Evolutionary conservation across 2,797 vertebrate genomes (phyloP), one percentile per base, ranked within the genome.

Genomic region (Cetoscarus ocellatus): DNA sequence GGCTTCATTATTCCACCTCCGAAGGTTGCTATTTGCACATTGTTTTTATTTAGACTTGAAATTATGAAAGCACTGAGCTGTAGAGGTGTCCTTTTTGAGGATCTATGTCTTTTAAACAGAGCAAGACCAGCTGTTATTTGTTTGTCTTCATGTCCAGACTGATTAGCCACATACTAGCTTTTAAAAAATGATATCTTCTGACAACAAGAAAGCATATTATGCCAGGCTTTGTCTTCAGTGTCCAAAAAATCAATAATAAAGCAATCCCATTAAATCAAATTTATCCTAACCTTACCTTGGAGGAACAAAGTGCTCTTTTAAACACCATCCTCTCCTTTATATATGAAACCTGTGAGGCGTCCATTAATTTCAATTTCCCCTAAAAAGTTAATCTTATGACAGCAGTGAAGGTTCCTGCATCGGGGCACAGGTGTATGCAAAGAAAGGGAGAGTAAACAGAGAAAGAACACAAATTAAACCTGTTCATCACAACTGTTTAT

Each of bases 401-500:
- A 63, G 36, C 63, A 56, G 17, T 13, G 19, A 47, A 11, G 47
- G 47, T 55, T 13, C 11, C 8, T 61, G 1, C 34, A 48, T 36
- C 52, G 39, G 17, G 13, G 35, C 38, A 35, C 40, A 61, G 39
- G 49, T 55, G 54, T 19, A 3, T 11, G 15, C 39, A 18, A 5
- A 63, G 10, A 50, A 48, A n/a, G 0, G 14, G 3, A 51, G 34
- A 53, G 5, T 10, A 47, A 76, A 15, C 18, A 49, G 57, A 18
- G 53, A 14, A 35, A 40, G 62, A 75, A 75, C 3, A 39, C 2
- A 61, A 62, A 61, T 68, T 10, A 13, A 65, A 64, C 75, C 54
- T 45, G 62, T 83, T 55, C 62, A 19, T 72, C 56, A 57, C 17
- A 51, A 17, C 61, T 71, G 39, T 68, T 34, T 62, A 47, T 27